Conservation (phyloP, 1,140 invertebrate genomes). For the Chelonus insularis region DNA sequence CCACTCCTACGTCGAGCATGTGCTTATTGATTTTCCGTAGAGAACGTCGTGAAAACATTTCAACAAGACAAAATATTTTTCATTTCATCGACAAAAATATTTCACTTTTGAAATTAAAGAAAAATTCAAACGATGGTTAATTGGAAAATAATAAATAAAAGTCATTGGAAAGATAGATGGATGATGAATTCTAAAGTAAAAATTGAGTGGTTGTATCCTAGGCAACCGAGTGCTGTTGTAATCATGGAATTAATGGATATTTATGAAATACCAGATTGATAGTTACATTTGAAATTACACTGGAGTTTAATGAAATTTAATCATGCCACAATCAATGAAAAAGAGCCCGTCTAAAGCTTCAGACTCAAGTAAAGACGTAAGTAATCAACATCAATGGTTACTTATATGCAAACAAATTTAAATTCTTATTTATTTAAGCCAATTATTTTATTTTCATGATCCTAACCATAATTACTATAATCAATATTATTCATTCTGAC, state of each 20-base stretch:
- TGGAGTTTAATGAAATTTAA: background rate
- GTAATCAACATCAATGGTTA: background rate
- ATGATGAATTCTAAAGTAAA: background rate
- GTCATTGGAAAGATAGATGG: too few species aligned
- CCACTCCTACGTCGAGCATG: background rate
- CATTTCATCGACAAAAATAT: conserved; percentile 1
- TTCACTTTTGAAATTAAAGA: too few species aligned
- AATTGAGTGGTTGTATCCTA: conserved; percentile 14
- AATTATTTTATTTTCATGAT: background rate
- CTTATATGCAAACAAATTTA: background rate
- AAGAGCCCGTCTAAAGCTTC: conserved; percentile 33
- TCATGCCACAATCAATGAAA: conserved; percentile 35
- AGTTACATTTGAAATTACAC: background rate
- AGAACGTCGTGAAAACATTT: background rate
- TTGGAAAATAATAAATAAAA: too few species aligned
- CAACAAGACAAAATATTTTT: background rate
- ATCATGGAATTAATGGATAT: conserved; percentile 10
- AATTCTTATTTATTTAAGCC: background rate
- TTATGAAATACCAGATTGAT: conserved; percentile 13
- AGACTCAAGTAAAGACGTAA: conserved; percentile 35
- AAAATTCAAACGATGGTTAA: too few species aligned
- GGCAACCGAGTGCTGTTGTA: conserved; percentile 7
- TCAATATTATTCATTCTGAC: too few species aligned
- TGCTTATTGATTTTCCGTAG: conserved; percentile 30
- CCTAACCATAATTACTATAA: too few species aligned